A percentile compares a stretch with the other conserved stretches of the same genome.
Evolutionary conservation across 2,888 invertebrate genomes (phyloP).

Genomic region (Ceramica pisi): DNA sequence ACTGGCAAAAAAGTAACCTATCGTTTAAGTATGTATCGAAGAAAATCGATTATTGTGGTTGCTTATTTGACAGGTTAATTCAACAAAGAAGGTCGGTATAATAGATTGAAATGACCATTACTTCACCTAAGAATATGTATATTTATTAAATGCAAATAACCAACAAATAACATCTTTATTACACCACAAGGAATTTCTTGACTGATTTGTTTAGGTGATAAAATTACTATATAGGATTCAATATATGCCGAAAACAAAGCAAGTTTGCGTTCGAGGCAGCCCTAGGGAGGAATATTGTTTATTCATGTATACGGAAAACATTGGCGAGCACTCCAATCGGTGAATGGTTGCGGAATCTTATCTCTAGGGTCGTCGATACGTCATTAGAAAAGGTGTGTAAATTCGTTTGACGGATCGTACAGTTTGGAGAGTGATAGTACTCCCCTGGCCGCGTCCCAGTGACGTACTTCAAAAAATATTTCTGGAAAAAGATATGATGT

Average conservation of each 20-base stretch:
- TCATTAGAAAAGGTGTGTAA: conserved; percentile 57
- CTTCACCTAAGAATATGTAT: conserved; percentile 6
- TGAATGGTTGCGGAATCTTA: conserved; percentile 63
- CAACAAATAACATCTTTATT: conserved; percentile 17
- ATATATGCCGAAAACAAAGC: conserved; percentile 63
- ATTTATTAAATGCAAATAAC: background rate
- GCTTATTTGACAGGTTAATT: background rate
- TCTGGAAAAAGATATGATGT: background rate
- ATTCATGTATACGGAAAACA: conserved; percentile 79
- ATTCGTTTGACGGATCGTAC: conserved; percentile 44
- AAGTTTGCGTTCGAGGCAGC: conserved; percentile 65
- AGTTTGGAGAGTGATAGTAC: conserved; percentile 10
- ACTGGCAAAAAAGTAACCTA: background rate
- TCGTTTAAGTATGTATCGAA: background rate
- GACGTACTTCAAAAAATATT: conserved; percentile 6
- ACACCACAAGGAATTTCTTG: conserved; percentile 46
- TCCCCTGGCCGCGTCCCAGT: background rate
- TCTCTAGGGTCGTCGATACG: conserved; percentile 66
- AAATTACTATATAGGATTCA: conserved; percentile 58
- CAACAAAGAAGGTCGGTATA: too few species aligned
- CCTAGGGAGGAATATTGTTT: conserved; percentile 72
- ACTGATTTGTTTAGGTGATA: conserved; percentile 51
- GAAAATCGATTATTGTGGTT: background rate
- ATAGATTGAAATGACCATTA: background rate
- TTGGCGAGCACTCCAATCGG: conserved; percentile 73